Base-by-base conservation (phyloP, 2,113 vertebrate species). In the Hypocryptadius cinnamomeus region DNA sequence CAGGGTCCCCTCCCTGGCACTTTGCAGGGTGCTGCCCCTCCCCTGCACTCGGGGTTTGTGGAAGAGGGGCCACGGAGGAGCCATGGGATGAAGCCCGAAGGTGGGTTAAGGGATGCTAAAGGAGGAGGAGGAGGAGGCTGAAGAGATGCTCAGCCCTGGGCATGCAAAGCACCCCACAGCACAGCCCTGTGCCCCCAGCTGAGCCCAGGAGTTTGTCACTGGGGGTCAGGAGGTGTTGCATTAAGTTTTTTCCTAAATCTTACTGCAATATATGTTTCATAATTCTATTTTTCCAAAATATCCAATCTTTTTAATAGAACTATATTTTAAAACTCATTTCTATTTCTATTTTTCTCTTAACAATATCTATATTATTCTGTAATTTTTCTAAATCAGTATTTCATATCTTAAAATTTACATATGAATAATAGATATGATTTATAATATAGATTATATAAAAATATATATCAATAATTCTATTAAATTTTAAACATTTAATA, bases 41-140 rank as follows among this genome's bases (percentile, higher is more conserved):
- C 80, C 25, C 47, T 5, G 0, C 23, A 2, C 18, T 10, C 13
- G 2, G 48, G 27, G 35, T 4, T 22, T 76, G 81, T n/a, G 73
- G 56, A 48, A 1, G 6, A 7, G 8, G 20, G 8, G 12, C 4
- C 1, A 3, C 30, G 11, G 59, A 15, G 8, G 22, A 42, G 48
- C 31, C 17, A 3, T 2, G 51, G 60, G 20, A 2, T 2, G 8
- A 45, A 40, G 54, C 10, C 56, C 65, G 11, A 35, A 8, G n/a
- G 16, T 0, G 3, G 15, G 13, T 53, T 24, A 25, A 66, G 17
- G 76, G 33, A 31, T 2, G 1, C 4, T 1, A 4, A 14, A 51
- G 53, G 53, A 89, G 22, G 47, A 70, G 40, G 31, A 74, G 15
- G 77, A 79, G 45, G 68, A 76, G 47, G 77, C 31, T 56, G 54